Evolutionary conservation across 2,888 invertebrate genomes (phyloP), one percentile per base, ranked within the genome.

Genomic region (Agonopterix subpropinquella): DNA sequence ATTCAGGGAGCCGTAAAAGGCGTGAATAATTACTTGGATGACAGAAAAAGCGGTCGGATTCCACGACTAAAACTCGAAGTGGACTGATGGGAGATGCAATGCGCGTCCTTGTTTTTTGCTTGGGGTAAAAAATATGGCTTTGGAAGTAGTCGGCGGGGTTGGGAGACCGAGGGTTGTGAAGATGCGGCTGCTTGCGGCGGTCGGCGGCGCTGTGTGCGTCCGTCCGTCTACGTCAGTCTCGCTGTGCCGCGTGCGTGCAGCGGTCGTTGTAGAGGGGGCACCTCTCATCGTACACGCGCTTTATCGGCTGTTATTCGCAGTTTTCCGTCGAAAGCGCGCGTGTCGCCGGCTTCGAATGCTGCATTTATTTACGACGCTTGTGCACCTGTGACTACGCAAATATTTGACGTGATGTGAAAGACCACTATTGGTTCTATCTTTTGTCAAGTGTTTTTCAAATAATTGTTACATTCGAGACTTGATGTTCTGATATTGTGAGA

Each of bases 331-430:
- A 70, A 74, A 68, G 73, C 81, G 82, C 88, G 86, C 88, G 86
- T 86, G 85, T 80, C 70, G 62, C 70, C 73, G 70, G 70, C 72
- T 61, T 62, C 66, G 60, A 66, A 70, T 70, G 67, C 71, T 61
- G 61, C 65, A 57, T 61, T 62, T 71, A 71, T 75, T 73, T 70
- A 74, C 73, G 65, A 73, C 73, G 64, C 67, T 64, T 66, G 69
- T 75, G 70, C 82, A 84, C 83, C 80, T 84, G 84, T 85, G 83
- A 77, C 80, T 70, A 70, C 72, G 69, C 74, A 76, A 80, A 77
- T 80, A 77, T 80, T 79, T 76, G 67, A 70, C 77, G 82, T 81
- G 82, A 78, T 80, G 84, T 85, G 84, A 80, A 74, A 75, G 71
- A 82, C 77, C 79, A 74, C 57, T 67, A 66, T 72, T 73, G 71